Percentiles rank a stretch among this genome's conserved stretches.
Evolutionary conservation across 2,888 invertebrate species (phyloP).

Genomic region (Scelioninae gen. 2): DNA sequence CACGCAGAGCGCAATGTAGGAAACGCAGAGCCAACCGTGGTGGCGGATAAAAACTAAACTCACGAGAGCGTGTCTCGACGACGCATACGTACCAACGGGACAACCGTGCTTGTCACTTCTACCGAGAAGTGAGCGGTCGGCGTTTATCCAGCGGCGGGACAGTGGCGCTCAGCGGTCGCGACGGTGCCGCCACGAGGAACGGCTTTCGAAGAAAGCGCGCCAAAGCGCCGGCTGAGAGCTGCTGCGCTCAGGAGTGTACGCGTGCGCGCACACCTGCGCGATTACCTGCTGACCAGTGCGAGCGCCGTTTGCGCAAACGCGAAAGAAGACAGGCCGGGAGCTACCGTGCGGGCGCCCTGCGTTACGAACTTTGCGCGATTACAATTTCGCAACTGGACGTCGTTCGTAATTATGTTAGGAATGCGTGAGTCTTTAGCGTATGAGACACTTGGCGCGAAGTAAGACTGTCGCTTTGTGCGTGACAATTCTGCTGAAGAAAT

Average conservation of each 20-base stretch:
- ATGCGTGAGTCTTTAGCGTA: no score
- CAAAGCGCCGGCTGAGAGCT: conserved; percentile 44
- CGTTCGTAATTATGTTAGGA: no score
- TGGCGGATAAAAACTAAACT: conserved; percentile 13
- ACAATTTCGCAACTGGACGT: no score
- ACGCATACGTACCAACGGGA: conserved; percentile 42
- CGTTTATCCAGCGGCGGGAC: conserved; percentile 58
- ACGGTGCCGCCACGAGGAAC: conserved; percentile 17
- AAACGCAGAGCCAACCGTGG: conserved; percentile 5
- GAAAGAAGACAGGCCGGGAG: conserved; percentile 15
- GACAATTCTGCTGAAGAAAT: no score
- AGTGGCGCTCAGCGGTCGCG: conserved; percentile 35
- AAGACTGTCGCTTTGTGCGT: no score
- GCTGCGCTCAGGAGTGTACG: conserved; percentile 48
- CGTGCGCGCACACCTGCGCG: conserved; percentile 62
- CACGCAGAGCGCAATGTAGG: conserved; percentile 15
- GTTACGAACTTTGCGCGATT: background rate
- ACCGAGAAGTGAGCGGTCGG: conserved; percentile 50
- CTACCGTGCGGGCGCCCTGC: conserved; percentile 1
- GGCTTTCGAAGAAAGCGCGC: conserved; percentile 22
- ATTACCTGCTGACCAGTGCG: conserved; percentile 61
- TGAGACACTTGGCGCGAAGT: no score
- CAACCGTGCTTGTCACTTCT: conserved; percentile 63
- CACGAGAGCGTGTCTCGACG: conserved; percentile 12
- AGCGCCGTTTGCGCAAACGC: conserved; percentile 43